Evolutionary conservation across 1,140 invertebrate genomes (phyloP), one percentile per base, ranked within the genome.

Genomic region (Ladona fulva): DNA sequence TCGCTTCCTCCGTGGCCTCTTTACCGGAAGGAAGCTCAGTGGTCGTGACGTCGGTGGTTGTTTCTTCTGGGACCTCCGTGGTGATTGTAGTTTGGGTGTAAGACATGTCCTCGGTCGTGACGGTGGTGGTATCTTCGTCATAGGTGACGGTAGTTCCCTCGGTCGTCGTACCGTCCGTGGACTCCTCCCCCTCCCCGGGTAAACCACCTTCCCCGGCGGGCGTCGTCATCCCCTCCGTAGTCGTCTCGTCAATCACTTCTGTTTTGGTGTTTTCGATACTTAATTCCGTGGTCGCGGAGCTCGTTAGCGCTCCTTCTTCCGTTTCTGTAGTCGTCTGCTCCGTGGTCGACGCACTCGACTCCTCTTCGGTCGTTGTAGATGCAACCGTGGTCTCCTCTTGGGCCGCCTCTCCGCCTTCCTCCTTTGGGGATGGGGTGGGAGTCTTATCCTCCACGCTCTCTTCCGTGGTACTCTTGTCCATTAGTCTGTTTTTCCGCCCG

Each of bases 311-410:
- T 66, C n/a, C 52, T 19, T 66, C 52, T 22, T 66, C 52, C 52
- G n/a, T 22, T 22, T 66, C 52, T 66, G 52, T 22, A 16, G 14
- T 22, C 16, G 16, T 66, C 52, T 66, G 16, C 52, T 22, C 52
- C 3, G 14, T 22, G 16, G 83, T 83, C 76, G 84, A 82, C 29
- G 82, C 78, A 22, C 80, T 83, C 74, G 83, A 82, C 42, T 78
- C 78, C 78, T 79, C 81, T 25, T 80, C 81, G 24, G 82, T 83
- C 52, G 82, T 79, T 76, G 83, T 82, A 8, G 80, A 81, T 29
- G 78, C 80, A 74, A 80, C 42, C 44, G 80, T 79, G 37, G 79
- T 78, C 59, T 74, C 44, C 73, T 79, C 79, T 77, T 82, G 80
- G 37, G 75, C 11, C 24, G 73, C 77, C 59, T 59, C 29, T 77